Conservation (phyloP, 2,113 vertebrate species). For the Hippocampus comes region DNA sequence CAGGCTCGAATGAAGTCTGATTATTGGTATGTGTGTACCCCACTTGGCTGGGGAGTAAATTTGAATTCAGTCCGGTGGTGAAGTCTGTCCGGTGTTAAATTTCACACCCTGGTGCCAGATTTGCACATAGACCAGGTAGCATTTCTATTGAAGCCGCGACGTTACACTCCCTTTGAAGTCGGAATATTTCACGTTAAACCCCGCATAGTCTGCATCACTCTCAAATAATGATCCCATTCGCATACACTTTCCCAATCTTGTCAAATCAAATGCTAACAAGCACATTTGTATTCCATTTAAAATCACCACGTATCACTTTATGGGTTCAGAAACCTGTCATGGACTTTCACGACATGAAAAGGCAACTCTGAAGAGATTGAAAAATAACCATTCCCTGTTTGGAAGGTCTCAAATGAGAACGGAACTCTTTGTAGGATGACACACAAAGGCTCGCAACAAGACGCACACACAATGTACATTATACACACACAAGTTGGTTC, state of each 20-base stretch:
- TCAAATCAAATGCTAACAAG: not conserved
- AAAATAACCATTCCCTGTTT: conserved; percentile 15
- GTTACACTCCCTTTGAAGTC: too few species aligned
- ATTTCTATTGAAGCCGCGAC: too few species aligned
- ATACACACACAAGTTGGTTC: conserved; percentile 5
- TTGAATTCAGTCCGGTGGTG: too few species aligned
- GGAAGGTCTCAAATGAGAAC: conserved; percentile 18
- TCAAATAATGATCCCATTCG: too few species aligned
- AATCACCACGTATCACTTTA: not conserved
- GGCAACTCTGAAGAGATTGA: conserved; percentile 11
- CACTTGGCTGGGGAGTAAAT: too few species aligned
- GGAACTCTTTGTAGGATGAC: conserved; percentile 17
- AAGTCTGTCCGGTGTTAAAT: too few species aligned
- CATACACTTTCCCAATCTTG: not conserved
- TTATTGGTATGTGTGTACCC: too few species aligned
- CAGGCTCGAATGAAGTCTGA: not conserved
- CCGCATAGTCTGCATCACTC: too few species aligned
- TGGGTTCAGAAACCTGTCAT: not conserved
- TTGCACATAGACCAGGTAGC: too few species aligned
- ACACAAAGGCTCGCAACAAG: conserved; percentile 14
- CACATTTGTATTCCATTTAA: conserved; percentile 1
- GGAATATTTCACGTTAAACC: not conserved
- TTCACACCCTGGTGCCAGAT: too few species aligned
- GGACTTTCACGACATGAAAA: not conserved
- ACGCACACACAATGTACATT: not conserved